Percentiles rank a stretch among this genome's conserved stretches.
phyloP scores from a whole-genome alignment of 37 sponge, comb jelly and placozoan species.

The Haliclona indistincta region DNA sequence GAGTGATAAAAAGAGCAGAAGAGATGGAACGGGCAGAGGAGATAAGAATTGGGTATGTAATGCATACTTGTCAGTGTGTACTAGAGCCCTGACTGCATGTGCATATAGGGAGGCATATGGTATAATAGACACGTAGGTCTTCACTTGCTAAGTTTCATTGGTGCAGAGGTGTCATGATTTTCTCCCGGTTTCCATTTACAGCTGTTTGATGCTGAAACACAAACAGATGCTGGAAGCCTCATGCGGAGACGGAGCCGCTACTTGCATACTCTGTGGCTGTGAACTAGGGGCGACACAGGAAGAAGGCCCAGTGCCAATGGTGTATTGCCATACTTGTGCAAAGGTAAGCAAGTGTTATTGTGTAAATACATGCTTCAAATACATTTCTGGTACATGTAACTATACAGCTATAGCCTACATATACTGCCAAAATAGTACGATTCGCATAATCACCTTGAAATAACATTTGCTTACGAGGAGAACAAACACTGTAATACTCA shows the following conservation, averaged over 20 bases:
- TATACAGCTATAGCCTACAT: too few species aligned
- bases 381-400: not conserved
- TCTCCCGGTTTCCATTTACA: not conserved
- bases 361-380: not conserved
- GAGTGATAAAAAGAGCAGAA: slow-evolving; percentile 41
- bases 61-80: not conserved
- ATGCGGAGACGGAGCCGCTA: slow-evolving; percentile 35
- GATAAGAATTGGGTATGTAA: slow-evolving; percentile 58
- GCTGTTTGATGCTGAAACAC: slow-evolving; percentile 36
- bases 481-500: too few species aligned
- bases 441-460: too few species aligned
- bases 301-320: not conserved
- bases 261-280: slow-evolving; percentile 42
- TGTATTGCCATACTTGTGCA: slow-evolving; percentile 28
- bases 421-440: too few species aligned
- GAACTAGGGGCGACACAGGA: slow-evolving; percentile 11
- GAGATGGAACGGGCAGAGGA: slow-evolving; percentile 31
- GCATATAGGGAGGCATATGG: not conserved
- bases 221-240: slow-evolving; percentile 8
- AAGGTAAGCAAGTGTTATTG: slow-evolving; percentile 4
- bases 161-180: not conserved
- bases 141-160: not conserved
- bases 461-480: too few species aligned
- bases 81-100: not conserved
- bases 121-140: not conserved